Percentiles rank a stretch among this genome's conserved stretches.
Evolutionary conservation across 2,113 vertebrate species (phyloP).

Genomic region (Catharus bicknelli): DNA sequence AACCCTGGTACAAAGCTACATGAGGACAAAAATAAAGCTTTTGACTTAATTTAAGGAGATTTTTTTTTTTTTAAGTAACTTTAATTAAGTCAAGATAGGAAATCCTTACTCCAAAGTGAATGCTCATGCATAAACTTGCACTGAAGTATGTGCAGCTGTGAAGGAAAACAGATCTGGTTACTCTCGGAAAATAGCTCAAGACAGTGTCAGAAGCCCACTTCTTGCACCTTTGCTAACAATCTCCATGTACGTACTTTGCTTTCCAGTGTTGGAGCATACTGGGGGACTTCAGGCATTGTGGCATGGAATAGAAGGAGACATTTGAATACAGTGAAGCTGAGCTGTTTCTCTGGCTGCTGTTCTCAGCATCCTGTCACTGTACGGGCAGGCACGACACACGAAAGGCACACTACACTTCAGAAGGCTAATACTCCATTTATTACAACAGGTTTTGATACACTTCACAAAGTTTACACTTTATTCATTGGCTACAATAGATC

Average conservation of each 20-base stretch:
- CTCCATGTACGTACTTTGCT: background rate
- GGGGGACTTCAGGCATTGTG: background rate
- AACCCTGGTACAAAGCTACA: background rate
- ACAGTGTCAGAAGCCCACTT: background rate
- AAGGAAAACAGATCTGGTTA: slow-evolving; percentile 20
- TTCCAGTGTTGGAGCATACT: background rate
- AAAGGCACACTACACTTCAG: no score
- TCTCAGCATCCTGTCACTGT: background rate
- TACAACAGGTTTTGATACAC: no score
- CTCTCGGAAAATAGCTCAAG: background rate
- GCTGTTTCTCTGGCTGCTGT: background rate
- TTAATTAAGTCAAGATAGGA: slow-evolving; percentile 56
- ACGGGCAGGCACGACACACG: no score
- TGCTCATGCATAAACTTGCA: background rate
- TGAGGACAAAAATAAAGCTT: slow-evolving; percentile 10
- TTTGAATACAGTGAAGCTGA: background rate
- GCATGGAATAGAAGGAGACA: background rate
- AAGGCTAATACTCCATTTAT: no score
- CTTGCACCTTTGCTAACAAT: background rate
- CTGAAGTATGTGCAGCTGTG: slow-evolving; percentile 13
- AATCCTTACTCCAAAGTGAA: slow-evolving; percentile 39
- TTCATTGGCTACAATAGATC: no score
- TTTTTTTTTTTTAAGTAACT: background rate
- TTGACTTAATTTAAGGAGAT: slow-evolving; percentile 28
- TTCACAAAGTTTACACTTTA: no score